Evolutionary conservation across 1,140 invertebrate species (phyloP), one percentile per base, ranked within the genome.

Genomic region (Heliconius hewitsoni): DNA sequence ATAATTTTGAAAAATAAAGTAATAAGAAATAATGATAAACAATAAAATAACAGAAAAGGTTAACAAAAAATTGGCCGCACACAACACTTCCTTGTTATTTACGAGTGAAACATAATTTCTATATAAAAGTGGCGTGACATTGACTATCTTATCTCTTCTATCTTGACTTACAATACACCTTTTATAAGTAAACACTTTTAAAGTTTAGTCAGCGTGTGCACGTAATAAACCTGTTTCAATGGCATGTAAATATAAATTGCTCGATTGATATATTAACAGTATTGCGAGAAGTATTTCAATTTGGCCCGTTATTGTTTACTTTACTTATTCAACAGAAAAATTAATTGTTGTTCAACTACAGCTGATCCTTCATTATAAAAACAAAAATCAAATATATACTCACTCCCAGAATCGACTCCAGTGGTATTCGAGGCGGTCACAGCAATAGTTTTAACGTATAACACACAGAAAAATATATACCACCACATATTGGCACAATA

Each of bases 401-500:
- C 86, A 92, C 91, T 88, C 19, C 81, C 85, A 55, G 85, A 66
- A 46, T 83, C 72, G 75, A 81, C 81, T 81, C 81, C 87, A 82
- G 85, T 93, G 72, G 77, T 87, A 78, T 93, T 91, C 39, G 87
- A 84, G 78, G 87, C 87, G 34, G 84, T 77, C 34, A 91, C 90
- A 88, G 84, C 90, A 84, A 89, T 86, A 76, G 88, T 87, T 84
- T 93, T 89, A 83, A 85, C 82, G 83, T 85, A 93, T 73, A 90
- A 71, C 85, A 90, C 90, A 93, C 93, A 91, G 76, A 93, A 85
- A 85, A 94, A 87, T 84, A 93, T 80, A 87, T 88, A 93, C 91
- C 90, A 94, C 92, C 93, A 94, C 92, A 93, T 94, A 85, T 81
- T 93, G 87, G 86, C 88, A 93, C 89, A 84, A 87, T 85, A 91